These are phyloP conservation scores for Lumbricus terrestris DNA, from an alignment of 2,888 invertebrate genomes.

Conservation along the genomic window DNA sequence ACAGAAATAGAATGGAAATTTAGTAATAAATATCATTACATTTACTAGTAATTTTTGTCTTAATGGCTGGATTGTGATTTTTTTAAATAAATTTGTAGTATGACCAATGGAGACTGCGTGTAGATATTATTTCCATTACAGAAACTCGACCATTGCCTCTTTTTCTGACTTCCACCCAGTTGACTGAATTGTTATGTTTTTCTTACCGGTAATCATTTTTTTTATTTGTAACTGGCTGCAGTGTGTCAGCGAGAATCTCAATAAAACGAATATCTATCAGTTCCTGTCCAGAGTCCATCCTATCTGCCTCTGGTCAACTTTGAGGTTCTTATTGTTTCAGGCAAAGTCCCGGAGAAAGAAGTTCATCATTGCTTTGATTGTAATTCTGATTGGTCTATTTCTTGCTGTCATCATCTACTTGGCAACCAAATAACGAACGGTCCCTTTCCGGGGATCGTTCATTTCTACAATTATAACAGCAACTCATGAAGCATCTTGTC, in stretches of 20 bases:
- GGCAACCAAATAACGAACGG: constrained; percentile 7
- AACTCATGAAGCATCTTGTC: not conserved
- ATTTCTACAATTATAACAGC: not conserved
- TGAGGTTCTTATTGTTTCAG: constrained; percentile 8
- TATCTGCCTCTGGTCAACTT: not conserved
- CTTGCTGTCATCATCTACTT: constrained; percentile 20
- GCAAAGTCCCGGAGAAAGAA: constrained; percentile 15
- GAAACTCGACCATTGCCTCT: too few relatives aligned
- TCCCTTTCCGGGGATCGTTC: not conserved
- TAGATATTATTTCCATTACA: not conserved
- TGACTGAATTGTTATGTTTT: too few relatives aligned
- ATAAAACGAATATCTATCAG: too few relatives aligned
- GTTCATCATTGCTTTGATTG: constrained; percentile 5
- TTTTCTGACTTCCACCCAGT: too few relatives aligned
- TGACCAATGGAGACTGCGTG: too few relatives aligned
- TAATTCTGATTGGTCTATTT: constrained; percentile 8
- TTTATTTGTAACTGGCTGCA: too few relatives aligned
- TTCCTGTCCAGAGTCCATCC: too few relatives aligned
- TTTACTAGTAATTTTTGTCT: too few relatives aligned
- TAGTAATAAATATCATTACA: not conserved
- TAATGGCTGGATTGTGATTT: not conserved
- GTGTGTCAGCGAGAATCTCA: too few relatives aligned
- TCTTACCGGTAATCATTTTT: too few relatives aligned
- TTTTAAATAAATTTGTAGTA: not conserved
- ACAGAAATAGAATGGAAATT: not conserved